Base-by-base conservation (phyloP, 2,797 vertebrate species). In the Mormyrops boulengeri region DNA sequence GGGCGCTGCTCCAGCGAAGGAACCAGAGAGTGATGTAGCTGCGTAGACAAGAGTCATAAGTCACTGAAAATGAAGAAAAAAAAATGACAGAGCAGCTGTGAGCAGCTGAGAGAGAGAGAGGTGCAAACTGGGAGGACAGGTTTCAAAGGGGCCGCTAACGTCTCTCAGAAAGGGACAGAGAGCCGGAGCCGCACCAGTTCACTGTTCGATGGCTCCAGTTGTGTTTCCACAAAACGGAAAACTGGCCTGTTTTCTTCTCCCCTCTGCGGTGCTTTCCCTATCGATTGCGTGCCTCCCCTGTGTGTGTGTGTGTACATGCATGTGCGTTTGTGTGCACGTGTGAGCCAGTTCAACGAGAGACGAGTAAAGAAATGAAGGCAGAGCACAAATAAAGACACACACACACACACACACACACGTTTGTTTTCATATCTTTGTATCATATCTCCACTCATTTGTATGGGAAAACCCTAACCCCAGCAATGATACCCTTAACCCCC, bases 191-290 rank as follows among this genome's bases (percentile, higher is more conserved):
- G 22, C 3, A 6, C 34, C 4, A 11, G 11, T 7, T 69, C 66
- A 69, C 30, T 4, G 30, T 12, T 69, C 30, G 0, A 34, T 22
- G 1, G 41, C 82, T 52, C 82, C n/a, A 22, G 41, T 41, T 66
- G n/a, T 14, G 41, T 85, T 89, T 89, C 41, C 41, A 85, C 82
- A 52, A 47, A 69, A 69, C 30, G 12, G 41, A 30, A 84, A 85
- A 44, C 44, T 38, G 62, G 44, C 80, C 55, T 8, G 12, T 57
- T 49, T 60, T 50, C 77, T 93, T n/a, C 60, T 11, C 60, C 60
- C 93, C 93, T 94, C 94, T 92, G 82, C 92, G 89, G 92, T 90
- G 93, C 93, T 95, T 34, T 94, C 92, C 93, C 94, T 96, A 95
- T 96, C 90, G 95, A 96, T 22, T 73, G 9, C 91, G 6, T 7